phyloP scores from a whole-genome alignment of 2,888 invertebrate species.

The Dione juno region DNA sequence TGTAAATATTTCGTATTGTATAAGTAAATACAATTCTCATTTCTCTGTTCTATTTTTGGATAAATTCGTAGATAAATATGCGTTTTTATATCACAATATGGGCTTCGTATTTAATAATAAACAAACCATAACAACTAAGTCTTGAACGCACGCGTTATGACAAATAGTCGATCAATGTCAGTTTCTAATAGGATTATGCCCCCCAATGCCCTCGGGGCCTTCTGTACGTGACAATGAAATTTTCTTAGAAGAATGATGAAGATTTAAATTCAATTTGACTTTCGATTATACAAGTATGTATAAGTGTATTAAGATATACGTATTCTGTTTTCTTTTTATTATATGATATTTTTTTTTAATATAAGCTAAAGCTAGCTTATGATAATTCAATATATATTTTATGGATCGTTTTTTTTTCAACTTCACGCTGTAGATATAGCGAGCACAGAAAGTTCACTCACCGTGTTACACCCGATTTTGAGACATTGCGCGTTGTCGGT shows the following conservation, averaged over 20 bases:
- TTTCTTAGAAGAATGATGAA: constrained; percentile 52
- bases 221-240: constrained; percentile 52
- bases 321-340: neutral
- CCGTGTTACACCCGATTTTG: no score
- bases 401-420: no score
- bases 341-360: neutral
- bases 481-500: no score
- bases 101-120: neutral
- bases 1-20: no score
- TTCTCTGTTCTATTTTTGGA: no score
- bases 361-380: no score
- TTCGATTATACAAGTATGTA: constrained; percentile 26
- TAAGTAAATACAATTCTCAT: no score
- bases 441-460: no score
- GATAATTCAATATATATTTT: no score
- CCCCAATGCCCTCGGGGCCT: constrained; percentile 50
- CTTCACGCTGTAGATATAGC: no score
- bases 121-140: constrained; percentile 37
- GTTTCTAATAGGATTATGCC: constrained; percentile 62
- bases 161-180: constrained; percentile 65
- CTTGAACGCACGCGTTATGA: constrained; percentile 51
- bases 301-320: neutral
- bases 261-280: constrained; percentile 46
- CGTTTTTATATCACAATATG: no score
- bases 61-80: no score